Conservation (phyloP, 2,113 vertebrate genomes). For the Athene cunicularia region DNA sequence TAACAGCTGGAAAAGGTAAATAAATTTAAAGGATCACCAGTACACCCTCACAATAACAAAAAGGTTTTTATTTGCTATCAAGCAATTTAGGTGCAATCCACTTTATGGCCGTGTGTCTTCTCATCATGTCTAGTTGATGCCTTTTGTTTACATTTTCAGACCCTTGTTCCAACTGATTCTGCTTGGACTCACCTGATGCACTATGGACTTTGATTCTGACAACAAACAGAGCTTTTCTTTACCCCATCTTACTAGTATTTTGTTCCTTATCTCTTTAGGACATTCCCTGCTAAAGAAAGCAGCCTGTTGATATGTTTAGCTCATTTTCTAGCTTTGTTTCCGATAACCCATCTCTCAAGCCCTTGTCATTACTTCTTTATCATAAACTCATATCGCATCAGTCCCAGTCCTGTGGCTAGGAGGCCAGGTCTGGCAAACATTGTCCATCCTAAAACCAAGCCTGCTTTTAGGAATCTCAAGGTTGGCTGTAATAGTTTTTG, state of each 20-base stretch:
- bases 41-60: background rate
- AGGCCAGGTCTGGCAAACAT: background rate
- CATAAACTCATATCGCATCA: background rate
- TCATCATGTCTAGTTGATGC: background rate
- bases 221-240: background rate
- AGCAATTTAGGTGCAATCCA: background rate
- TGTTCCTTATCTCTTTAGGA: background rate
- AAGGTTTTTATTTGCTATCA: background rate
- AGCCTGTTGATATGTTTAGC: background rate
- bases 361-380: background rate
- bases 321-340: constrained; percentile 5
- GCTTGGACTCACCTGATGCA: background rate
- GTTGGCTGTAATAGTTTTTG: background rate
- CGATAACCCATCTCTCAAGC: background rate
- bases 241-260: background rate
- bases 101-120: background rate
- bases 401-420: background rate
- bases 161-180: background rate
- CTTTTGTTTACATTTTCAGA: background rate
- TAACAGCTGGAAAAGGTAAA: background rate
- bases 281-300: background rate
- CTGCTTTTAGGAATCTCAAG: background rate
- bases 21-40: background rate
- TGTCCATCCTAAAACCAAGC: background rate
- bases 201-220: background rate